These are phyloP conservation scores for Artibeus lituratus DNA, from an alignment of 2,797 vertebrate species.

Conservation along the genomic window DNA sequence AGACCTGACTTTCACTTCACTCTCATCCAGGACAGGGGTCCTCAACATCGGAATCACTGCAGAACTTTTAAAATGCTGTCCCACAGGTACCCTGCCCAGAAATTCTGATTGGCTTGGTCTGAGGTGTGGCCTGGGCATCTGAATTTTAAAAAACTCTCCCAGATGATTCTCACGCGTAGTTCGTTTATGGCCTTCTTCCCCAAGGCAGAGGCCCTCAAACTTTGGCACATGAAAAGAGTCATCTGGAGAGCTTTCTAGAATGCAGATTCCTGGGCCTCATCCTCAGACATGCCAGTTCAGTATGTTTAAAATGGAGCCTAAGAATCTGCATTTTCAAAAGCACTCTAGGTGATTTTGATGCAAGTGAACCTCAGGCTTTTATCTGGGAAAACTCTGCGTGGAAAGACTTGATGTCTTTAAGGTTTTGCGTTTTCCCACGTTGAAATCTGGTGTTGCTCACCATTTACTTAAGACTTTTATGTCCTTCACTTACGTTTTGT, in stretches of 20 bases:
- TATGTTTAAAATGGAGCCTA: not conserved
- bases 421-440: not conserved
- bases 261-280: not conserved
- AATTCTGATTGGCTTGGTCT: not conserved
- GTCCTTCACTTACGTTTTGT: not conserved
- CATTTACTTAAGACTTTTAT: constrained; percentile 20
- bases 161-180: not conserved
- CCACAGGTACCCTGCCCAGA: not conserved
- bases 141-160: not conserved
- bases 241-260: not conserved
- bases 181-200: not conserved
- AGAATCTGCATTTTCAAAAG: constrained; percentile 4
- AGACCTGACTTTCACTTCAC: not conserved
- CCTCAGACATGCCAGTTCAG: not conserved
- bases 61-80: not conserved
- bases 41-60: not conserved
- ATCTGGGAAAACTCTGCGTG: not conserved
- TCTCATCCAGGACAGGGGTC: not conserved
- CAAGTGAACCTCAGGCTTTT: not conserved
- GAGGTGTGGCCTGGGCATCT: not conserved
- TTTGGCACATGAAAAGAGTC: not conserved
- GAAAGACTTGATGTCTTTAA: not conserved
- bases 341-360: not conserved
- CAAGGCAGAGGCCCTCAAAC: not conserved
- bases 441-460: not conserved